Percentiles rank a stretch among this genome's conserved stretches.
Evolutionary conservation across 2,888 invertebrate species (phyloP).

Genomic region (Diarsia brunnea): DNA sequence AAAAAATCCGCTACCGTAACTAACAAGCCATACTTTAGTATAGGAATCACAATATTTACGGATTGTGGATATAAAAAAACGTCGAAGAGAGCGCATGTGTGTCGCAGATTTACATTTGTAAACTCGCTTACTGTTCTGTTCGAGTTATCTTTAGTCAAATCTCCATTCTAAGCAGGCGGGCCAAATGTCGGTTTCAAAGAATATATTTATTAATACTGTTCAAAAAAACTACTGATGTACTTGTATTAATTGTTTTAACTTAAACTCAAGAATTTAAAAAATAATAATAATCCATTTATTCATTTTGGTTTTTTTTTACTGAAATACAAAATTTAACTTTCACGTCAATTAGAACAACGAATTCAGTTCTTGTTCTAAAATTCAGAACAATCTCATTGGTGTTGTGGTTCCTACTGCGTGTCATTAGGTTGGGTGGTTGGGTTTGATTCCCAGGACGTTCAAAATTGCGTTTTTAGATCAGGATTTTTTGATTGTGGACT

Average conservation of each 20-base stretch:
- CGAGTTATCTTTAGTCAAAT: conserved; percentile 59
- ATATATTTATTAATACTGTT: conserved; percentile 11
- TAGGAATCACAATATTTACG: conserved; percentile 81
- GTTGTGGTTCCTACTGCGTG: not conserved
- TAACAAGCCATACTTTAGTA: conserved; percentile 62
- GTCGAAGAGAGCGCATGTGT: conserved; percentile 74
- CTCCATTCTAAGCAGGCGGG: conserved; percentile 52
- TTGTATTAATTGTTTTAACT: not conserved
- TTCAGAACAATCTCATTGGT: not conserved
- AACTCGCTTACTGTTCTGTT: conserved; percentile 45
- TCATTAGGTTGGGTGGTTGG: not conserved
- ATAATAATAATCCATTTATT: too few species aligned
- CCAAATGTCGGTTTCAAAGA: conserved; percentile 40
- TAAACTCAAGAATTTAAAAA: too few species aligned
- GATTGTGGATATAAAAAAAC: conserved; percentile 72
- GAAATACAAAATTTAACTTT: not conserved
- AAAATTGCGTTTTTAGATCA: not conserved
- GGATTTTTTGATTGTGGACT: too few species aligned
- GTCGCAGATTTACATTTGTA: conserved; percentile 74
- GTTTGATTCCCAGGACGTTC: not conserved
- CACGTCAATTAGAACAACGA: not conserved
- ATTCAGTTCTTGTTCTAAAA: not conserved
- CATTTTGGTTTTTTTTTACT: not conserved
- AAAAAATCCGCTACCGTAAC: conserved; percentile 54
- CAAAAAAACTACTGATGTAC: not conserved